Evolutionary conservation across 2,888 invertebrate genomes (phyloP), one percentile per base, ranked within the genome.

Genomic region (Actias luna): DNA sequence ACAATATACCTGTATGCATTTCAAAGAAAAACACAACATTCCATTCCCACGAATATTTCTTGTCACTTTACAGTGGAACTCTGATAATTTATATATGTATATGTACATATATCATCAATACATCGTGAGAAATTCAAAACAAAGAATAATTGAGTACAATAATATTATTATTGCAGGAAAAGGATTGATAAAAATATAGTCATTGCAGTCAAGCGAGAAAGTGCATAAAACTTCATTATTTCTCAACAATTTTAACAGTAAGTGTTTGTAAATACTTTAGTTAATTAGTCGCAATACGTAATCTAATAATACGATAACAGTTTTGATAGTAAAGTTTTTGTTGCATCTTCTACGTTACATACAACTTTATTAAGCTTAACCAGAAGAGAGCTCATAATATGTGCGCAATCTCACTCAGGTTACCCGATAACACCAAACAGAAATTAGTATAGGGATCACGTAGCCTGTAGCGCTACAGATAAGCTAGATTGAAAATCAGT

Each of bases 361-460:
- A n/a, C n/a, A n/a, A n/a, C 55, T 55, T n/a, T 3, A 5, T 29
- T 55, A 16, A 55, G 29, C 29, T 16, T 5, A 29, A 29, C 55
- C 35, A 33, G 39, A 62, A 58, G 61, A 62, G 55, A 62, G 57
- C 22, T 61, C 61, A 61, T 61, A 61, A 57, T 42, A 42, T 70
- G 66, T 68, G 70, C 68, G 69, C 71, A 74, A 78, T 77, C 72
- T 77, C 66, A 69, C 60, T 65, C 61, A 68, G 70, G 68, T 76
- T 70, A 65, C 50, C 46, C 63, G 75, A 75, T 72, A 73, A 66
- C 36, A 67, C 64, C 27, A 60, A 70, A 66, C 64, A 62, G 67
- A 66, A 72, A 74, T 80, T 78, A 73, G 76, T 73, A 76, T 67
- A 10, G 46, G 66, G 69, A 71, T 81, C 80, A 82, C 82, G 82